These are phyloP conservation scores for Drosophila multiciliata DNA, from an alignment of 2,888 invertebrate genomes.

Conservation along the genomic window DNA sequence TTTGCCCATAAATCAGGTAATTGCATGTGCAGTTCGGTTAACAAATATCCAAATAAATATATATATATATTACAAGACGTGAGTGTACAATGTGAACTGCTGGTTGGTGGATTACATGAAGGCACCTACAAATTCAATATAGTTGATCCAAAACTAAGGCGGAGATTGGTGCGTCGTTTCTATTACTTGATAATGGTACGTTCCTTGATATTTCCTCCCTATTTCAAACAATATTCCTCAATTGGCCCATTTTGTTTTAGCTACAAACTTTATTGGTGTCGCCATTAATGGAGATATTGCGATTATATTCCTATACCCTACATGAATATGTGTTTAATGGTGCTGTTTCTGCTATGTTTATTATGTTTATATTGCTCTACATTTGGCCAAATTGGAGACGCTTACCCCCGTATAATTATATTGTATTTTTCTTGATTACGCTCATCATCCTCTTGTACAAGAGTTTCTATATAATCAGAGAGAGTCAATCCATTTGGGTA, in stretches of 20 bases:
- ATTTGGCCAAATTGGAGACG: conserved; percentile 49
- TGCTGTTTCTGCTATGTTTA: background rate
- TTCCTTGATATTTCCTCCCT: background rate
- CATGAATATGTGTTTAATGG: background rate
- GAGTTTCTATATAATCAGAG: conserved; percentile 15
- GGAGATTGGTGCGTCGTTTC: conserved; percentile 55
- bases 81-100: conserved; percentile 62
- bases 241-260: conserved; percentile 27
- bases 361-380: conserved; percentile 46
- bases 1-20: conserved; percentile 27
- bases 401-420: conserved; percentile 49
- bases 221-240: background rate
- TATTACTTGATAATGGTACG: conserved; percentile 64
- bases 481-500: conserved; percentile 56
- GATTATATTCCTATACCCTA: conserved; percentile 13
- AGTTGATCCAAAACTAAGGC: conserved; percentile 38
- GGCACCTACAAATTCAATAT: conserved; percentile 49
- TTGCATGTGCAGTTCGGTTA: background rate
- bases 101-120: conserved; percentile 23
- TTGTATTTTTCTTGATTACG: conserved; percentile 34
- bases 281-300: conserved; percentile 59
- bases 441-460: background rate
- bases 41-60: background rate
- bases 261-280: conserved; percentile 46
- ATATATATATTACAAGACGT: conserved; percentile 24